Evolutionary conservation across 2,797 vertebrate genomes (phyloP), one percentile per base, ranked within the genome.

Genomic region (Geotrypetes seraphini): DNA sequence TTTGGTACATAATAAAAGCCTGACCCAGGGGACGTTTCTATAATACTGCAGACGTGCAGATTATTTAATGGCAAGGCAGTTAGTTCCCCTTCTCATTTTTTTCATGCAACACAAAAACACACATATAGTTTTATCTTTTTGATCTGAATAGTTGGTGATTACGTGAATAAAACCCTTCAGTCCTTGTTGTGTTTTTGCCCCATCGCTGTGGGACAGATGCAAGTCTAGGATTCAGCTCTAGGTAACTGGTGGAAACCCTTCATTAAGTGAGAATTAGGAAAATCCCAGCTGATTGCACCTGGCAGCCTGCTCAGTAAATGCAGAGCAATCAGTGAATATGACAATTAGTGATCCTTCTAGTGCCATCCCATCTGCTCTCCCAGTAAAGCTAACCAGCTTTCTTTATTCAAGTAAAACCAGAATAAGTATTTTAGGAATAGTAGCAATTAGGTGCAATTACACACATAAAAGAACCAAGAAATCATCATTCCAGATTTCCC

Each of bases 191-290:
- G 3, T 14, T n/a, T n/a, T 28, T 50, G 38, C 46, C 46, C 73
- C 65, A 60, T 68, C 67, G 45, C 49, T 3, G 7, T 7, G 23
- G 44, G 60, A 39, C 72, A 79, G 66, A 55, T 66, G 60, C 53
- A 27, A 39, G 48, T 53, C 43, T 30, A 50, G 48, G 34, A 28
- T 66, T 63, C 50, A 57, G 49, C 33, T 43, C 39, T 48, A 53
- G 62, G 57, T 53, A 56, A 59, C 28, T 22, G 22, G 35, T 38
- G 53, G 33, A 57, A 57, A 19, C 40, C 30, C 25, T 36, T 48
- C 64, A 50, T 47, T 65, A 40, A 44, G 14, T 38, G 18, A 24
- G 4, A 39, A 18, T 24, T 3, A 7, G 37, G 47, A 27, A 67
- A 73, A 65, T 69, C 57, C 57, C 62, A 13, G 17, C 4, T 54